Evolutionary conservation across 2,888 invertebrate genomes (phyloP).

Genomic region (Elmis aenea): DNA sequence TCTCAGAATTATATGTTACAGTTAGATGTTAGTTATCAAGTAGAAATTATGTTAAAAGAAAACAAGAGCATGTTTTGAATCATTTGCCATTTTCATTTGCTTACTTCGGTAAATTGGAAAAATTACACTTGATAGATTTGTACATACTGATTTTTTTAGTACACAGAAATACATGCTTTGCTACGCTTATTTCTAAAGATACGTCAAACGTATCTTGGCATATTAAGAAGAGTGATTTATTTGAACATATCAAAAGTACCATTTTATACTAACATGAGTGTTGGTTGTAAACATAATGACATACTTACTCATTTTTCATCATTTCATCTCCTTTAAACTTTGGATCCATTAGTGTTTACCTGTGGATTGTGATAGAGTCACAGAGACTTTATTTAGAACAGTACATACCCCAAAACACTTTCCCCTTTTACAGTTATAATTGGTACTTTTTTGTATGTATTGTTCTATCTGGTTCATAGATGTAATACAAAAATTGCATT

Average conservation of each 20-base stretch:
- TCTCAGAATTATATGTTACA: conserved; percentile 11
- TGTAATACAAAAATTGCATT: conserved; percentile 20
- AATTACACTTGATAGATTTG: conserved; percentile 1
- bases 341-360: too few relatives aligned
- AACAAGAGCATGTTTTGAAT: conserved; percentile 38
- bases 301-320: too few relatives aligned
- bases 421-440: conserved; percentile 9
- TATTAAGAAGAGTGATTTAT: conserved; percentile 6
- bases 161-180: conserved; percentile 8
- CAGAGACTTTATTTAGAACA: conserved; percentile 38
- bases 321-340: too few relatives aligned
- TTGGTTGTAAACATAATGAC: too few relatives aligned
- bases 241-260: conserved; percentile 13
- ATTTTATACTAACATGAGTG: too few relatives aligned
- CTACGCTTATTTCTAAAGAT: conserved; percentile 15
- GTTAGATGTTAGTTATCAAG: conserved; percentile 13
- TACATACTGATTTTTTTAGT: conserved; percentile 1
- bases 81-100: conserved; percentile 38
- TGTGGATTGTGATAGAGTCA: conserved; percentile 43
- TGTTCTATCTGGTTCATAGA: conserved; percentile 11
- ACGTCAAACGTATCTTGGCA: conserved; percentile 12
- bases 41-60: conserved; percentile 17
- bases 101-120: conserved; percentile 20
- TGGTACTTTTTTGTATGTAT: conserved; percentile 19
- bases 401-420: conserved; percentile 9